Conservation (phyloP, 2,888 invertebrate species). For the Coronaproctus castanopsis region DNA sequence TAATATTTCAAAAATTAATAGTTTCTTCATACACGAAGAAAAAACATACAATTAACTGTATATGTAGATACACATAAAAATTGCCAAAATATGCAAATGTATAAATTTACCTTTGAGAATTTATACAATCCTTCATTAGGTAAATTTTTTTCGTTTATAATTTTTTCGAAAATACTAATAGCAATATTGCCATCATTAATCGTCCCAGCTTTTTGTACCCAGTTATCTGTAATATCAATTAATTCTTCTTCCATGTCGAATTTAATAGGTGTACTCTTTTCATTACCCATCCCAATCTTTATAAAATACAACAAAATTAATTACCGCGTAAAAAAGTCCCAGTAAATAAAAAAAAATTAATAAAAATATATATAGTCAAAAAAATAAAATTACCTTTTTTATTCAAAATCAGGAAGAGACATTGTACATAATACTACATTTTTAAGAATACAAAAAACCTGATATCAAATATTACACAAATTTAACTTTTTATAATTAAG, state of each 20-base stretch:
- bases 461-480: no score
- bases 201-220: slow-evolving; percentile 45
- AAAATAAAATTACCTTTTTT: no score
- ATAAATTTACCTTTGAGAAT: slow-evolving; percentile 44
- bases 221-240: slow-evolving; percentile 56
- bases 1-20: no score
- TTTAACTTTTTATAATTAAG: no score
- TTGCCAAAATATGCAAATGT: slow-evolving; percentile 6
- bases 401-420: no score
- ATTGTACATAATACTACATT: no score
- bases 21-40: no score
- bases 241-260: slow-evolving; percentile 55
- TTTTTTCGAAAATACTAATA: slow-evolving; percentile 52
- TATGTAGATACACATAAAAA: neutral
- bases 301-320: neutral
- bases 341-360: no score
- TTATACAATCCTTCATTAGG: slow-evolving; percentile 40
- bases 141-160: slow-evolving; percentile 26
- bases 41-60: neutral
- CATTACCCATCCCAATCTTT: slow-evolving; percentile 46
- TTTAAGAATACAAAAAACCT: no score
- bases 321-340: no score
- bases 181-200: slow-evolving; percentile 37
- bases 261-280: slow-evolving; percentile 45
- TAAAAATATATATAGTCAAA: no score